phyloP scores from a whole-genome alignment of 1,140 invertebrate species.

The Heliconius congener region DNA sequence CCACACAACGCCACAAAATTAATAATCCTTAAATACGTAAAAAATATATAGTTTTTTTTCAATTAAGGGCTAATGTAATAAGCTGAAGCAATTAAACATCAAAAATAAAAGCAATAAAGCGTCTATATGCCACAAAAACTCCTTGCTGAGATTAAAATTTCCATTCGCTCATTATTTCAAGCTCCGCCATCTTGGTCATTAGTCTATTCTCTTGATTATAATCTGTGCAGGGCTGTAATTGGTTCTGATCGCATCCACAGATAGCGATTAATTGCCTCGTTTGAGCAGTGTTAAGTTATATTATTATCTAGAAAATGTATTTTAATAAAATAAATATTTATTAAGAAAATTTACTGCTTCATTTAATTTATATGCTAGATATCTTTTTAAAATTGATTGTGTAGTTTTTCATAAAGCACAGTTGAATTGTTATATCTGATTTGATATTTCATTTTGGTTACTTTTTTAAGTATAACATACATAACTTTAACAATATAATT shows the following conservation, averaged over 20 bases:
- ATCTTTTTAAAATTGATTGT: too few relatives aligned
- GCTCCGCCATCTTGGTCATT: conserved; percentile 36
- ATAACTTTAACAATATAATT: too few relatives aligned
- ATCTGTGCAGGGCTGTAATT: conserved; percentile 38
- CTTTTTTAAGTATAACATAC: too few relatives aligned
- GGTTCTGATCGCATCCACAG: conserved; percentile 34
- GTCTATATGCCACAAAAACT: neutral
- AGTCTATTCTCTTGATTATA: conserved; percentile 37
- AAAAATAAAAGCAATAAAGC: neutral
- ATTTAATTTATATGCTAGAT: too few relatives aligned
- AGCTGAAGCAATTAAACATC: neutral
- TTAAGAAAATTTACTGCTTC: too few relatives aligned
- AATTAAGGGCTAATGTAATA: neutral
- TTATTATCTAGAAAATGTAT: neutral
- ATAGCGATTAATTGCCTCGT: conserved; percentile 38
- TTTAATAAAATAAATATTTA: neutral
- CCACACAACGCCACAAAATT: too few relatives aligned
- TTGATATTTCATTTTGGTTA: too few relatives aligned
- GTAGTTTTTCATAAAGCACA: too few relatives aligned
- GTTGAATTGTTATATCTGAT: too few relatives aligned
- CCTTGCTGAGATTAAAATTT: conserved; percentile 29
- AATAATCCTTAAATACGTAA: too few relatives aligned
- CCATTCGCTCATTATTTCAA: conserved; percentile 27
- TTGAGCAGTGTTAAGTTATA: conserved; percentile 12
- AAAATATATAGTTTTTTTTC: neutral